Percentiles rank a stretch among this genome's conserved stretches.
Conservation (phyloP, 2,797 vertebrate species). For the Alosa sapidissima region DNA sequence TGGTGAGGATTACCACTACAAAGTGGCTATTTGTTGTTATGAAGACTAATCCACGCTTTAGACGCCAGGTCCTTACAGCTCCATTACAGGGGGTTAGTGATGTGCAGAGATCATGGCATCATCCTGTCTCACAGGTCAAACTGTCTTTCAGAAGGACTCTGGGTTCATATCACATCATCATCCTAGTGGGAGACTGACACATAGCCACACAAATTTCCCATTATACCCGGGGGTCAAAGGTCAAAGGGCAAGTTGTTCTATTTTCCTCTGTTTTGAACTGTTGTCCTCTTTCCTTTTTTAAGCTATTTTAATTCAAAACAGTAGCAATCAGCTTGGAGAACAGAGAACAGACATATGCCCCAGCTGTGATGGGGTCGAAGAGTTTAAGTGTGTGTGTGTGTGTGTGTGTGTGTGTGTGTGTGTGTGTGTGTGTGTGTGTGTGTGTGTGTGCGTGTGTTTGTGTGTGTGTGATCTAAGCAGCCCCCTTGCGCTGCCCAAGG, state of each 20-base stretch:
- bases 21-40: constrained; percentile 3
- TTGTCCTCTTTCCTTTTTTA: background rate
- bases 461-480: background rate
- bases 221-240: background rate
- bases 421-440: background rate
- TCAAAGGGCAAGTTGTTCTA: too few relatives aligned
- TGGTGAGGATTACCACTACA: background rate
- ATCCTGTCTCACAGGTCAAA: background rate
- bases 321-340: background rate
- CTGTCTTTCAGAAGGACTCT: background rate
- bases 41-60: background rate
- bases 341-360: background rate
- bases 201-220: background rate
- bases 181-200: background rate
- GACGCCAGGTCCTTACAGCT: background rate
- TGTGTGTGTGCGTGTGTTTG: background rate
- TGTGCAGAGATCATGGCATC: background rate
- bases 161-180: background rate
- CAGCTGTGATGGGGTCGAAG: background rate
- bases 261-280: background rate
- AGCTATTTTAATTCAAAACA: background rate
- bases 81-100: background rate
- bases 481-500: background rate
- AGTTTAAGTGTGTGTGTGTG: constrained; percentile 4
- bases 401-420: constrained; percentile 2